Base-by-base conservation (phyloP, 2,113 vertebrate genomes). In the Scopus umbretta region DNA sequence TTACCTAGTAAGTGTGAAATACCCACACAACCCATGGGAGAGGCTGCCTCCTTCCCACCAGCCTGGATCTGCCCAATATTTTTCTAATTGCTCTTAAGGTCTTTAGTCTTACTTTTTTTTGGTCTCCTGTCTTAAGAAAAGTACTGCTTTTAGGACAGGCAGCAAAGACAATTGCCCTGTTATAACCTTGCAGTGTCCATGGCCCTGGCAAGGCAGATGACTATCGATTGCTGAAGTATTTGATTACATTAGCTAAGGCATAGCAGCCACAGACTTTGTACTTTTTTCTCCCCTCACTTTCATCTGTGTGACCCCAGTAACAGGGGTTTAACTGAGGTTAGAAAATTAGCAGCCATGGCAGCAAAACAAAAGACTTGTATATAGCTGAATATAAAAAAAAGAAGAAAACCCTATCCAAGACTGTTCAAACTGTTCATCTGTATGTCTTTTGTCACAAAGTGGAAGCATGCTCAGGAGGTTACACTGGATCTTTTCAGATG, bases 191-290 rank as follows among this genome's bases (percentile, higher is more conserved):
- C 9, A 20, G 12, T 85, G 81, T 59, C 84, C 89, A 1, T 95
- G 78, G 80, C 62, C 74, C 53, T 94, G 81, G 59, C 74, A 88
- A 87, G 74, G 84, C 84, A 90, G 59, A 68, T 92, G 67, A 61
- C 58, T 90, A 94, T 91, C 3, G 91, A 96, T 95, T 92, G 78
- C 50, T 91, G 88, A 83, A 97, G 80, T 63, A 45, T 88, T 92
- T 91, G 96, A 76, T 96, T 75, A 89, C 91, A 80, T 83, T 90
- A 67, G 58, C 89, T 53, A 32, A 94, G 73, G 71, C 43, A 61
- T 26, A 80, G 62, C 66, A 61, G 70, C 62, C 86, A 76, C 78
- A 86, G 95, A 96, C 97, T 89, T 97, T 97, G 96, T 89, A 94
- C 97, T 70, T 26, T 79, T 85, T 94, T 89, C 70, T 85, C 58